Conservation (phyloP, 2,797 vertebrate genomes). For the Hoplostethus atlanticus region DNA sequence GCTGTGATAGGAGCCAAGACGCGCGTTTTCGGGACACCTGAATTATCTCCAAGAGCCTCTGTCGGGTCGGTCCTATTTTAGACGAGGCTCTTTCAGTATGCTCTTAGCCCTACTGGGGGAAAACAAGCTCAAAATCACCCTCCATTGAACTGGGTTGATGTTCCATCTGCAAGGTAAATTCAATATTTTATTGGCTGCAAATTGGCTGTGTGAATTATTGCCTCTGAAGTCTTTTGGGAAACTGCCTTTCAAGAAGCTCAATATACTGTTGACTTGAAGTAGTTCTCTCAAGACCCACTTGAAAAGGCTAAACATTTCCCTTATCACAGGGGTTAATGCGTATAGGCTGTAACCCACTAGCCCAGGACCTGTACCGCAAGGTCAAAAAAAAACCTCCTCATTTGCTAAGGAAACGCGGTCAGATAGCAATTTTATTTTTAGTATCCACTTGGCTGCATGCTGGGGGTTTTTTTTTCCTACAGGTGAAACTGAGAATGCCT, state of each 20-base stretch:
- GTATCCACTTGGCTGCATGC: slow-evolving; percentile 47
- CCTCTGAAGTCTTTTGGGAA: slow-evolving; percentile 53
- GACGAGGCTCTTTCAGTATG: slow-evolving; percentile 62
- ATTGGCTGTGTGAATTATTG: slow-evolving; percentile 16
- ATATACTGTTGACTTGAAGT: slow-evolving; percentile 55
- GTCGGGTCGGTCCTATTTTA: slow-evolving; percentile 57
- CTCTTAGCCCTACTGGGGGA: slow-evolving; percentile 54
- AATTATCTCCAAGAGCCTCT: slow-evolving; percentile 58
- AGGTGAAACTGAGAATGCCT: slow-evolving; percentile 61
- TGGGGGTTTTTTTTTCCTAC: slow-evolving; percentile 33
- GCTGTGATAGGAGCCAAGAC: slow-evolving; percentile 64
- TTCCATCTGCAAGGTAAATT: slow-evolving; percentile 85
- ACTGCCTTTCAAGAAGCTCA: slow-evolving; percentile 45
- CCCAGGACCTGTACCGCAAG: slow-evolving; percentile 79
- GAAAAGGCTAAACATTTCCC: slow-evolving; percentile 35
- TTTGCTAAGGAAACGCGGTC: slow-evolving; percentile 46
- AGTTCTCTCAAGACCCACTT: slow-evolving; percentile 64
- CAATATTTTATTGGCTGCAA: slow-evolving; percentile 38
- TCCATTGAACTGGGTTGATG: slow-evolving; percentile 76
- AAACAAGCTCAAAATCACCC: slow-evolving; percentile 57
- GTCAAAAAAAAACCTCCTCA: slow-evolving; percentile 69
- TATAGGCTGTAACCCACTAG: slow-evolving; percentile 65
- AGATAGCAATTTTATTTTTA: slow-evolving; percentile 61
- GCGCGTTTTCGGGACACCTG: slow-evolving; percentile 80
- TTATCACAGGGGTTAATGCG: slow-evolving; percentile 58